A percentile compares a stretch with the other conserved stretches of the same genome.
These are phyloP conservation scores for Lepetodrilus schrolli DNA, from an alignment of 2,888 invertebrate species.

Conservation along the genomic window DNA sequence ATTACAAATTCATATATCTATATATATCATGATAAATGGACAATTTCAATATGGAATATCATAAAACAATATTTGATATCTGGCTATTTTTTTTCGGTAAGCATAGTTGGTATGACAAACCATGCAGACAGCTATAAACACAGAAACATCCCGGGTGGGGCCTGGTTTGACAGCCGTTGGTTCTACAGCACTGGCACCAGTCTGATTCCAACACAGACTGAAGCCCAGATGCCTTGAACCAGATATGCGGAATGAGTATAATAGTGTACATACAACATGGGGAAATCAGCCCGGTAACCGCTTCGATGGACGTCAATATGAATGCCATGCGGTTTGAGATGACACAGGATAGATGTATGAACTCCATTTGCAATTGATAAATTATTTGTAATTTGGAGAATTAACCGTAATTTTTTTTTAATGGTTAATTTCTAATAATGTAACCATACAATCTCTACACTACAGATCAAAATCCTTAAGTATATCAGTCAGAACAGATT, in stretches of 20 bases:
- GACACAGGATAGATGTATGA: too few species aligned
- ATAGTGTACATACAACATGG: background rate
- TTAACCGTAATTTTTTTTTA: too few species aligned
- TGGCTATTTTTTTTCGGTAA: conserved; percentile 34
- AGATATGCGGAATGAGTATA: background rate
- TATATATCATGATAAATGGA: conserved; percentile 37
- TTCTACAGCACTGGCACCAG: background rate
- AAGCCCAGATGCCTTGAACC: background rate
- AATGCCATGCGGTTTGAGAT: too few species aligned
- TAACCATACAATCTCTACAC: too few species aligned
- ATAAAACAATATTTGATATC: conserved; percentile 37
- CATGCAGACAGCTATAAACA: background rate
- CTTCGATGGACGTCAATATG: too few species aligned
- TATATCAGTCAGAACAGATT: too few species aligned
- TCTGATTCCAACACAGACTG: background rate
- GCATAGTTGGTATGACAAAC: background rate
- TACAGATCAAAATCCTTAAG: too few species aligned
- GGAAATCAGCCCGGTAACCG: too few species aligned
- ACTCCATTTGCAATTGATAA: too few species aligned
- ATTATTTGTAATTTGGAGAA: too few species aligned
- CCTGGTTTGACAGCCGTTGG: background rate
- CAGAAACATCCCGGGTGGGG: background rate
- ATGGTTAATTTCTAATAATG: too few species aligned
- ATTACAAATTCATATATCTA: conserved; percentile 35
- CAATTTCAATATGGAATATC: conserved; percentile 39